phyloP scores from a whole-genome alignment of 2,888 invertebrate genomes.

The Erebia ligea region DNA sequence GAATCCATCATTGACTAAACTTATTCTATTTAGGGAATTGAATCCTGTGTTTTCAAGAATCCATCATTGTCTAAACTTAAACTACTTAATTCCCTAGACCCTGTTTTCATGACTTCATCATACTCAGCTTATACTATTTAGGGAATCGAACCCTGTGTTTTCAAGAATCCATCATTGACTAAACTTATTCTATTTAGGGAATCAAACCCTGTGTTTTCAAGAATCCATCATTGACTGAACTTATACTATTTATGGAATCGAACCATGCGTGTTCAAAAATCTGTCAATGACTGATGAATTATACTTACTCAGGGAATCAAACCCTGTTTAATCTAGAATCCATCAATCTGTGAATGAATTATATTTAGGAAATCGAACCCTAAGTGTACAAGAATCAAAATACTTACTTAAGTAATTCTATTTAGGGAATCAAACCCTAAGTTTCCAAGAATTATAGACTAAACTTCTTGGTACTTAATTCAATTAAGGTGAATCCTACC shows the following conservation, averaged over 20 bases:
- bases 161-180: neutral
- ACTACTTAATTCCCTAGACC: no score
- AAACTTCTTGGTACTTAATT: no score
- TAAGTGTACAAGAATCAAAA: neutral
- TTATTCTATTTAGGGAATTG: neutral
- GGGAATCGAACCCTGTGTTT: neutral
- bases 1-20: neutral
- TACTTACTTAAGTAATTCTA: neutral
- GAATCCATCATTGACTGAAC: neutral
- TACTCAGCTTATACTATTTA: neutral
- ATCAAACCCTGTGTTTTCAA: neutral
- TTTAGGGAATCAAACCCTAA: constrained; percentile 34
- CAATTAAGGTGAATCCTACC: no score
- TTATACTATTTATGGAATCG: neutral
- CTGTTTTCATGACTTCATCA: neutral
- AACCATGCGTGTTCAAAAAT: neutral
- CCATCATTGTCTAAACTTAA: neutral
- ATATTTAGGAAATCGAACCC: constrained; percentile 35
- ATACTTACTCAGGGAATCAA: no score
- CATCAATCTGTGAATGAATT: no score
- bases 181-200: neutral
- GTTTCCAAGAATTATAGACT: neutral
- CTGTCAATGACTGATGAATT: no score
- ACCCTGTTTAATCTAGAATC: constrained; percentile 3
- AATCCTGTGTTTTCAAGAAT: neutral